Conservation (phyloP, 2,113 vertebrate species). For the Nematolebias whitei region DNA sequence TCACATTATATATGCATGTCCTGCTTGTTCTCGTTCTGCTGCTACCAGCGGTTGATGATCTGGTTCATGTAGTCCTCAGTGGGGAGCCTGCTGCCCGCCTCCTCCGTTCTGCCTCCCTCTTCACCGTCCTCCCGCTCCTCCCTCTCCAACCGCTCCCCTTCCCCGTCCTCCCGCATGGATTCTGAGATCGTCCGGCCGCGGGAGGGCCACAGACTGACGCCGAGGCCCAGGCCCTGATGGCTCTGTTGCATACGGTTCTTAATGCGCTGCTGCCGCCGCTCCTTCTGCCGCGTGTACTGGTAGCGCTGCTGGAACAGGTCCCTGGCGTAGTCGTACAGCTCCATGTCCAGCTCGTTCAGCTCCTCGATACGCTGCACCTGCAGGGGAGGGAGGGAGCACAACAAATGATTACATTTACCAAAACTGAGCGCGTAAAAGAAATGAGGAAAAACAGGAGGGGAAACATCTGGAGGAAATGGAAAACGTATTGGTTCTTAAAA, state of each 20-base stretch:
- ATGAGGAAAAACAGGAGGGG: too few species aligned
- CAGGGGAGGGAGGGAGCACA: not conserved
- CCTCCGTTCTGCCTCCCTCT: conserved; percentile 74
- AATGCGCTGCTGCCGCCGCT: conserved; percentile 91
- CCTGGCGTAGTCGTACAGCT: conserved; percentile 96
- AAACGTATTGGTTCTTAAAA: not conserved
- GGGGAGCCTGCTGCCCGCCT: conserved; percentile 85
- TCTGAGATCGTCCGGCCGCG: conserved; percentile 48
- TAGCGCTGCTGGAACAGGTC: conserved; percentile 99
- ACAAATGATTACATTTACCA: not conserved
- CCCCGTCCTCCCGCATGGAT: conserved; percentile 44
- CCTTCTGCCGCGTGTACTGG: conserved; percentile 94
- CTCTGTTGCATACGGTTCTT: conserved; percentile 87
- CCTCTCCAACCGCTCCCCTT: conserved; percentile 45
- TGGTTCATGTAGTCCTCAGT: conserved; percentile 99
- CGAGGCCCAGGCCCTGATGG: conserved; percentile 82
- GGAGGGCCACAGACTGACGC: conserved; percentile 73
- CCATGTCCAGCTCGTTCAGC: conserved; percentile 97
- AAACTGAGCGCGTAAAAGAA: not conserved
- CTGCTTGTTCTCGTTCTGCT: conserved; percentile 41
- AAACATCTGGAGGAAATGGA: not conserved
- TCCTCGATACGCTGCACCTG: conserved; percentile 92
- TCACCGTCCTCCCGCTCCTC: conserved; percentile 63
- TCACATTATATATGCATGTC: conserved; percentile 58
- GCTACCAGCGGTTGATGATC: conserved; percentile 99